phyloP scores from a whole-genome alignment of 1,140 invertebrate species.

The Zaprionus kolodkinae region DNA sequence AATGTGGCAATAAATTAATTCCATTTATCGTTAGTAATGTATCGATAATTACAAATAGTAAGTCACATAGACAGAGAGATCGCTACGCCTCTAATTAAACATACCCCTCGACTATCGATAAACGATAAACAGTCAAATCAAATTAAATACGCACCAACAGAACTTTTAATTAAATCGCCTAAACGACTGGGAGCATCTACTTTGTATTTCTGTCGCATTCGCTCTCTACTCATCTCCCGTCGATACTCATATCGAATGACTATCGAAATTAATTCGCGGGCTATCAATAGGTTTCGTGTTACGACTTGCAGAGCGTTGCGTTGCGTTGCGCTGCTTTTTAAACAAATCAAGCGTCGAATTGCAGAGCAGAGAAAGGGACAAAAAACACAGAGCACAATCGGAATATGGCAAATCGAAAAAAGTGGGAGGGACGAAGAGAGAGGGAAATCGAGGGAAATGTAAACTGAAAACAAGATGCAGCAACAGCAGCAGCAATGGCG shows the following conservation, averaged over 20 bases:
- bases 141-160: not conserved
- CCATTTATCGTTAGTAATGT: too few relatives aligned
- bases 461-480: constrained; percentile 44
- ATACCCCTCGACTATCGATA: not conserved
- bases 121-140: constrained; percentile 1
- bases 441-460: constrained; percentile 16
- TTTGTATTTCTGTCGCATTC: constrained; percentile 1
- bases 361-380: not conserved
- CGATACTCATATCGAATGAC: not conserved
- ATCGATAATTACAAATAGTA: too few relatives aligned
- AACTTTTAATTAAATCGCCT: constrained; percentile 9
- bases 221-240: too few relatives aligned
- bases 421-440: not conserved
- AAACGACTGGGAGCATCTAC: not conserved
- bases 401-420: not conserved
- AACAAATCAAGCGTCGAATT: constrained; percentile 42
- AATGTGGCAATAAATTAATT: too few relatives aligned
- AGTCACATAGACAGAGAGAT: too few relatives aligned
- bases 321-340: not conserved
- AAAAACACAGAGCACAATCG: not conserved
- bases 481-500: constrained; percentile 5
- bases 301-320: not conserved
- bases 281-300: constrained; percentile 9
- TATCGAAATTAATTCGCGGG: constrained; percentile 5
- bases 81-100: not conserved